Evolutionary conservation across 2,888 invertebrate species (phyloP).

Genomic region (Adela reaumurella): DNA sequence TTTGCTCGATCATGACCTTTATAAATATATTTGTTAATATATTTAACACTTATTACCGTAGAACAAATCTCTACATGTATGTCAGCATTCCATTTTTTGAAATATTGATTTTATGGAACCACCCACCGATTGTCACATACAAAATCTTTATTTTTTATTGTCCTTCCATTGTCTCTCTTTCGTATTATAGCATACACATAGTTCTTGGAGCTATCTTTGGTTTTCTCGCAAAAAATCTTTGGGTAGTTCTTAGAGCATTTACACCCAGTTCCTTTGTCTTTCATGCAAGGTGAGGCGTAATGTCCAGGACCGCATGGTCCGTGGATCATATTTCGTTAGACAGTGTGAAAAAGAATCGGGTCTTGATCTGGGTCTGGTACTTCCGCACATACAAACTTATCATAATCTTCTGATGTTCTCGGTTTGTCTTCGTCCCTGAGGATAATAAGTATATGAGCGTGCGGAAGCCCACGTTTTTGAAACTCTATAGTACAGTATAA

Average conservation of each 20-base stretch:
- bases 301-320: no score
- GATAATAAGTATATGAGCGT: no score
- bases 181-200: conserved; percentile 21
- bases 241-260: conserved; percentile 11
- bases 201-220: conserved; percentile 12
- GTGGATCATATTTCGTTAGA: no score
- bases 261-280: conserved; percentile 8
- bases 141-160: conserved; percentile 8
- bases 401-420: no score
- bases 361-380: no score
- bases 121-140: conserved; percentile 21
- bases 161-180: conserved; percentile 14
- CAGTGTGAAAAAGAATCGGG: no score
- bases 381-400: no score
- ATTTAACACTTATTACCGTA: conserved; percentile 11
- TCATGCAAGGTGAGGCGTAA: conserved; percentile 12
- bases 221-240: conserved; percentile 15
- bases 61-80: conserved; percentile 24
- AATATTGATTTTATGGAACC: conserved; percentile 21
- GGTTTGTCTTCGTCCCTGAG: no score
- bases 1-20: conserved; percentile 13
- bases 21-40: conserved; percentile 14
- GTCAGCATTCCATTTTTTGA: conserved; percentile 22
- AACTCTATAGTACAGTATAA: no score
- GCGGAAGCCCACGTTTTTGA: no score